Percentiles rank a stretch among this genome's conserved stretches.
phyloP scores from a whole-genome alignment of 2,888 invertebrate genomes.

The Neoascia interrupta region DNA sequence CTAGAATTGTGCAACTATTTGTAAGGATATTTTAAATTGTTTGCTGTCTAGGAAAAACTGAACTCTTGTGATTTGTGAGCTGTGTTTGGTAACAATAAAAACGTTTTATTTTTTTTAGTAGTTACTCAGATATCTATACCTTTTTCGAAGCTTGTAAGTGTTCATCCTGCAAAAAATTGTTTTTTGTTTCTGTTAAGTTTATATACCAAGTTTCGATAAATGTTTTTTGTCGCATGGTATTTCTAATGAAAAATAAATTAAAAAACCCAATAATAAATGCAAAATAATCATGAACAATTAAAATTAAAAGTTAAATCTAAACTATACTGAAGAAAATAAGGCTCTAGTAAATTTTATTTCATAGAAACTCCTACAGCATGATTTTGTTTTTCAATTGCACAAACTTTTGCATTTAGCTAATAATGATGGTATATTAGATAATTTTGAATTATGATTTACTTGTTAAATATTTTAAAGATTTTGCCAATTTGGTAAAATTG shows the following conservation, averaged over 20 bases:
- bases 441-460: too few species aligned
- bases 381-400: too few species aligned
- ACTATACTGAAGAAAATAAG: too few species aligned
- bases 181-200: too few species aligned
- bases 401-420: too few species aligned
- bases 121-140: constrained; percentile 53
- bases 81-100: constrained; percentile 2
- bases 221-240: constrained; percentile 14
- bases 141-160: constrained; percentile 63
- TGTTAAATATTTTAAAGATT: too few species aligned
- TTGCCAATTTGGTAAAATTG: too few species aligned
- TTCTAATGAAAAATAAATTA: constrained; percentile 30
- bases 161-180: constrained; percentile 62
- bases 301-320: neutral
- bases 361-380: constrained; percentile 1
- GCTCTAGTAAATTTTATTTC: too few species aligned
- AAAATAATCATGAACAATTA: constrained; percentile 20
- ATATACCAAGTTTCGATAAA: constrained; percentile 11
- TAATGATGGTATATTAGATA: too few species aligned
- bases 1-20: too few species aligned
- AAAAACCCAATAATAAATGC: constrained; percentile 18
- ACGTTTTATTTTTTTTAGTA: constrained; percentile 12
- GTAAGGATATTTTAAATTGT: too few species aligned
- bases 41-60: neutral
- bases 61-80: neutral